Base-by-base conservation (phyloP, 2,888 invertebrate species). In the Lithodes maja region DNA sequence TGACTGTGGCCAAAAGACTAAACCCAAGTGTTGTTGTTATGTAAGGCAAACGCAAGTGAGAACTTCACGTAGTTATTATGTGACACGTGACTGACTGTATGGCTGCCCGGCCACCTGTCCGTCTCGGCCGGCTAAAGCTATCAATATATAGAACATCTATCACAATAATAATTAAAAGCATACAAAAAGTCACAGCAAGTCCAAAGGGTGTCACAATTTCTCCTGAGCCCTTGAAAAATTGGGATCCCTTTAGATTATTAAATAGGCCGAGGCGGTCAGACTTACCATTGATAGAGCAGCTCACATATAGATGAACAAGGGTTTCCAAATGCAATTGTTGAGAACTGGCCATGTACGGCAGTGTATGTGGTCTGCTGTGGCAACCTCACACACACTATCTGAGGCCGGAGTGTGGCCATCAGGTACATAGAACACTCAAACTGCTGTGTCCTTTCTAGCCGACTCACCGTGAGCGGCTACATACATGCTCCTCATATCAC, bases 191-290 rank as follows among this genome's bases (percentile, higher is more conserved):
- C 89, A 89, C 88, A 89, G 88, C 88, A 86, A 88, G 86, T 91
- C 91, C 90, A 93, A 93, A 92, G 92, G 91, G 92, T 91, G 92
- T 92, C 91, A 90, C 93, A 92, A 92, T 92, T 92, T 93, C 93
- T 93, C 93, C 93, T 93, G 93, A 93, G 93, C 93, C 93, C 92
- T 91, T 92, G 93, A 93, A 92, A 93, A 93, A 93, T 92, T 92
- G 92, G 92, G 92, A 92, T 92, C 87, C 92, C 92, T 92, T 92
- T 93, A 92, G 91, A 90, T 85, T 87, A 85, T 87, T 87, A 85
- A 90, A 85, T 82, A 85, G 85, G 75, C 87, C 87, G 83, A 87
- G 87, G 77, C 90, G 83, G 85, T 85, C 90, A 83, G 87, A 85
- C 85, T 71, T 77, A 87, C 84, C 85, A 83, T 82, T 69, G 75